Evolutionary conservation across 1,140 invertebrate genomes (phyloP), one percentile per base, ranked within the genome.

Genomic region (Drosophila sulfurigaster): DNA sequence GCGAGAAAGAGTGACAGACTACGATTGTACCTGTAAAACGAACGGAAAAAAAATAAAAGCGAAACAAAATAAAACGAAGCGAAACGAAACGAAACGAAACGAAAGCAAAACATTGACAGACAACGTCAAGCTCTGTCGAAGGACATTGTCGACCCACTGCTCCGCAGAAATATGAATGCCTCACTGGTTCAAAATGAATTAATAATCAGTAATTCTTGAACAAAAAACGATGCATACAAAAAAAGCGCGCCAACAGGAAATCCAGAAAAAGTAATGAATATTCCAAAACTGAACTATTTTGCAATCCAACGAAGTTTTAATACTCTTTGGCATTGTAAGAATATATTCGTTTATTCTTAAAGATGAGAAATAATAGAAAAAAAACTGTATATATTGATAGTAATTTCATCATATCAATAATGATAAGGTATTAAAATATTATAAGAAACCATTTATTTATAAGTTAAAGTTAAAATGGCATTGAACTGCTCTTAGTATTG

Each of bases 121-220:
- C 83, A 87, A 89, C 83, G 48, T 4, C 11, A 13, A 7, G 35
- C 16, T 8, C 13, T 68, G 83, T 67, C 83, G 79, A 88, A 82
- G 82, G 79, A 82, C 63, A 65, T 13, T 20, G 52, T 46, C 66
- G 65, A 74, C 30, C 85, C 83, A 88, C 70, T 89, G 74, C 77
- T 76, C 71, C 58, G 83, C 83, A 88, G 81, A 85, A 88, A 89
- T 85, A 89, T 88, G 81, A 88, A 89, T 83, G 85, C 85, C 85
- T 87, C 85, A 83, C 85, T 77, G 85, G 81, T 88, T 85, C 75
- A 88, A 88, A 88, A 88, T 88, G 85, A 88, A 88, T 88, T 88
- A 89, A 88, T 88, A 88, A 88, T 88, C 85, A 88, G 85, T 89
- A 88, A 88, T 89, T 89, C 85, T 85, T 81, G 66, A 87, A 87